Evolutionary conservation across 2,888 invertebrate species (phyloP), one percentile per base, ranked within the genome.

Genomic region (Acanthosepion esculentum): DNA sequence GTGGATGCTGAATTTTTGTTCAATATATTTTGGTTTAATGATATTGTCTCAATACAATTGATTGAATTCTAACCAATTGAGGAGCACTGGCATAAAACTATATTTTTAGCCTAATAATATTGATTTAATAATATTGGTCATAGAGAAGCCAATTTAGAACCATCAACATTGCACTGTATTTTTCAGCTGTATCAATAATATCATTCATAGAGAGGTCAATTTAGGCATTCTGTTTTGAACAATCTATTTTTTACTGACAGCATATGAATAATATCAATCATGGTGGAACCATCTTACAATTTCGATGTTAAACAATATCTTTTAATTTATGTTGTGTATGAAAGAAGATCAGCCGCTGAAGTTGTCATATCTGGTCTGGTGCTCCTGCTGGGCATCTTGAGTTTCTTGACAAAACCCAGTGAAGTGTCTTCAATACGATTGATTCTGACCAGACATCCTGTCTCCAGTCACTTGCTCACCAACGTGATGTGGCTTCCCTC

Each of bases 41-140:
- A 78, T 78, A 78, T 78, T 78, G 78, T 78, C 78, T 78, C 78
- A n/a, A n/a, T 78, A 78, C 78, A 78, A 78, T 78, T n/a, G 78
- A 78, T 78, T 78, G 78, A 78, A 78, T 78, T 78, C 78, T 78
- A 78, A 78, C 78, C 78, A 78, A 78, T 78, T 78, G n/a, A 15
- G 78, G 4, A 18, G 78, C 78, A n/a, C 78, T 78, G 78, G 78
- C 78, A 78, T 78, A 12, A n/a, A n/a, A n/a, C 78, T 78, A 78
- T 78, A 78, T 78, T 78, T 78, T 78, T 78, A 78, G 78, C 78
- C 3, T n/a, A 78, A 78, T 78, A 78, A 78, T 78, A 78, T 78
- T 78, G 78, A 78, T 78, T 78, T 78, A 78, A 78, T 78, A 78
- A 78, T 78, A 78, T 33, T 78, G 78, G 78, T 78, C 78, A 78